Conservation (phyloP, 2,797 vertebrate genomes). For the Channa striata region DNA sequence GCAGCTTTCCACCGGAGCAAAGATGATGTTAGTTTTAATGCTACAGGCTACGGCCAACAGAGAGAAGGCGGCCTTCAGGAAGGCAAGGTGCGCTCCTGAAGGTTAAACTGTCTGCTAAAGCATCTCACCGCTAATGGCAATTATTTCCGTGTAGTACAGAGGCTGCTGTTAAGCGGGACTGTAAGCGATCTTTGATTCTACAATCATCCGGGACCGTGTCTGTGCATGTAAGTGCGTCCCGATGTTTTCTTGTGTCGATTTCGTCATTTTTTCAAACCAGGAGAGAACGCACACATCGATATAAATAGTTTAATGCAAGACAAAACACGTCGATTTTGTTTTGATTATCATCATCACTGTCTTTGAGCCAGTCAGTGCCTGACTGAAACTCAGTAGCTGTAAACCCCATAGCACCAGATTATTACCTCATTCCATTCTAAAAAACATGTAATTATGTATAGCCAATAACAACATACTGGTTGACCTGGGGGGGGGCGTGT, state of each 20-base stretch:
- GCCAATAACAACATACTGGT: too few relatives aligned
- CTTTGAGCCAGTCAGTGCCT: too few relatives aligned
- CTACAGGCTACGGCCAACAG: not conserved
- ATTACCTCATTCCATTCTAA: too few relatives aligned
- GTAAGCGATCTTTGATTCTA: conserved; percentile 21
- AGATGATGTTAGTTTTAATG: conserved; percentile 1
- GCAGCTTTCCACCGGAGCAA: not conserved
- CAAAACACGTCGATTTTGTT: too few relatives aligned
- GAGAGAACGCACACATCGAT: not conserved
- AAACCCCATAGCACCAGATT: too few relatives aligned
- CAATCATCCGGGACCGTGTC: conserved; percentile 10
- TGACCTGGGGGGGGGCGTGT: too few relatives aligned
- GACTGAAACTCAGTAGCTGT: too few relatives aligned
- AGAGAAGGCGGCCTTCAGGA: conserved; percentile 18
- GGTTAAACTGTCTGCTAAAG: conserved; percentile 69
- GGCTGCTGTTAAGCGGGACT: conserved; percentile 36
- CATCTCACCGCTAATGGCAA: conserved; percentile 50
- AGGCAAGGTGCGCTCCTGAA: conserved; percentile 38
- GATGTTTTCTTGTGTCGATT: not conserved
- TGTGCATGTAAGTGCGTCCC: not conserved
- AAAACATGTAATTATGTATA: too few relatives aligned
- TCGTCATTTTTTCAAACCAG: not conserved
- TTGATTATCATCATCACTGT: too few relatives aligned
- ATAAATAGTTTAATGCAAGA: not conserved
- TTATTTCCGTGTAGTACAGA: conserved; percentile 55